A percentile compares a stretch with the other conserved stretches of the same genome.
phyloP scores from a whole-genome alignment of 2,888 invertebrate species.

The Lapara coniferarum region DNA sequence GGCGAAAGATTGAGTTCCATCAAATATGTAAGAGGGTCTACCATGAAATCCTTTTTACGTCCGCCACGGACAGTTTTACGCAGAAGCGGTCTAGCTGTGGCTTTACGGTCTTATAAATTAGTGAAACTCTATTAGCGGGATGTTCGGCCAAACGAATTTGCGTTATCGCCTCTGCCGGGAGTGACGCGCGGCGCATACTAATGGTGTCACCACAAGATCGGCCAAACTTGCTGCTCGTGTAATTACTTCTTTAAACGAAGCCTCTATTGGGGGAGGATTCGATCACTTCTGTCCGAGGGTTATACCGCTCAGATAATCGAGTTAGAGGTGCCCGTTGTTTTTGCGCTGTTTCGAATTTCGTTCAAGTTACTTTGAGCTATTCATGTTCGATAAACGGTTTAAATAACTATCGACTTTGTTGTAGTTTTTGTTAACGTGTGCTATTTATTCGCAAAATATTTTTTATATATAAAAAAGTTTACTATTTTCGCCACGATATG shows the following conservation, averaged over 20 bases:
- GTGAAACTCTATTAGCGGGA: conserved; percentile 83
- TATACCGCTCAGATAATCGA: conserved; percentile 67
- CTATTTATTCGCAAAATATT: not conserved
- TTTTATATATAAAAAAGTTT: not conserved
- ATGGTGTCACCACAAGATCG: conserved; percentile 61
- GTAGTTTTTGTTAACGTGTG: conserved; percentile 1
- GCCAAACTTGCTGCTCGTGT: conserved; percentile 72
- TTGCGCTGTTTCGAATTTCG: conserved; percentile 23
- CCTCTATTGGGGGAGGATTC: conserved; percentile 62
- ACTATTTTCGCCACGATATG: not conserved
- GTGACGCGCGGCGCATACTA: conserved; percentile 76
- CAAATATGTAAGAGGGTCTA: conserved; percentile 75
- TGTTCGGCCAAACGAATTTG: conserved; percentile 82
- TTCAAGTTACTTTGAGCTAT: conserved; percentile 18
- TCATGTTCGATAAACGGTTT: conserved; percentile 14
- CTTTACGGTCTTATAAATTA: conserved; percentile 82
- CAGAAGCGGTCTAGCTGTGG: conserved; percentile 61
- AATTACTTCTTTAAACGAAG: conserved; percentile 82
- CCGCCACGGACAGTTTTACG: conserved; percentile 74
- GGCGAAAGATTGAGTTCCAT: conserved; percentile 68
- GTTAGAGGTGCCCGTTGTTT: conserved; percentile 45
- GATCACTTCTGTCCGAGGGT: conserved; percentile 69
- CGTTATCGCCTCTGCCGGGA: conserved; percentile 78
- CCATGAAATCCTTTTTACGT: conserved; percentile 78
- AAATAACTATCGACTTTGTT: conserved; percentile 17